phyloP scores from a whole-genome alignment of 1,140 invertebrate species.

The Orchestia grillus region DNA sequence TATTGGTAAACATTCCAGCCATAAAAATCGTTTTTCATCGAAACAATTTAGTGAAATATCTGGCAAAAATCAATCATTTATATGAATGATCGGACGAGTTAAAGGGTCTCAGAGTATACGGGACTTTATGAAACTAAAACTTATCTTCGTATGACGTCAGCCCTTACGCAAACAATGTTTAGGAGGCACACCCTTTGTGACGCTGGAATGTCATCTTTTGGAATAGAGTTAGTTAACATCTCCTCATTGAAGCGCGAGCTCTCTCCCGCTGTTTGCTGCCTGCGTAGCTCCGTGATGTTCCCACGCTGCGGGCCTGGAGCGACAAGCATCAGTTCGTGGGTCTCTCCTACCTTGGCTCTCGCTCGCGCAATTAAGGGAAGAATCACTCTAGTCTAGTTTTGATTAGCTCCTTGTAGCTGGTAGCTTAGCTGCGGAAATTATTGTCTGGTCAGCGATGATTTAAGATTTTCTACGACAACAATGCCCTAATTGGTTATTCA shows the following conservation, averaged over 20 bases:
- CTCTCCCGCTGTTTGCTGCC: neutral
- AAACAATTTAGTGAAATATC: neutral
- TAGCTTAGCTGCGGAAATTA: no score
- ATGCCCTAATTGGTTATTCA: no score
- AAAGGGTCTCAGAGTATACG: neutral
- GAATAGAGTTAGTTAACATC: slow-evolving; percentile 43
- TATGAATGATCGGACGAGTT: neutral
- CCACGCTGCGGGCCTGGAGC: neutral
- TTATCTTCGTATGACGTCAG: neutral
- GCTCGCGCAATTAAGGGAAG: no score
- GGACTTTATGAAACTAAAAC: neutral
- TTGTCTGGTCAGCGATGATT: no score
- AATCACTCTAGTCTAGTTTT: neutral
- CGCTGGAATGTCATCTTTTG: neutral
- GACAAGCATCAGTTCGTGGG: neutral
- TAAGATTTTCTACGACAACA: no score
- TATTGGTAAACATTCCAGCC: neutral
- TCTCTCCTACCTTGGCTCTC: neutral
- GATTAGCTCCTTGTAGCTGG: neutral
- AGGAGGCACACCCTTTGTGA: neutral
- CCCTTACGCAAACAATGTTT: neutral
- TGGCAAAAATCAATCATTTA: neutral
- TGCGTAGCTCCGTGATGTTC: neutral
- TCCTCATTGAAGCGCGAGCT: neutral
- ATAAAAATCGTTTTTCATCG: neutral